phyloP scores from a whole-genome alignment of 2,113 vertebrate species.

The Larimichthys crocea region DNA sequence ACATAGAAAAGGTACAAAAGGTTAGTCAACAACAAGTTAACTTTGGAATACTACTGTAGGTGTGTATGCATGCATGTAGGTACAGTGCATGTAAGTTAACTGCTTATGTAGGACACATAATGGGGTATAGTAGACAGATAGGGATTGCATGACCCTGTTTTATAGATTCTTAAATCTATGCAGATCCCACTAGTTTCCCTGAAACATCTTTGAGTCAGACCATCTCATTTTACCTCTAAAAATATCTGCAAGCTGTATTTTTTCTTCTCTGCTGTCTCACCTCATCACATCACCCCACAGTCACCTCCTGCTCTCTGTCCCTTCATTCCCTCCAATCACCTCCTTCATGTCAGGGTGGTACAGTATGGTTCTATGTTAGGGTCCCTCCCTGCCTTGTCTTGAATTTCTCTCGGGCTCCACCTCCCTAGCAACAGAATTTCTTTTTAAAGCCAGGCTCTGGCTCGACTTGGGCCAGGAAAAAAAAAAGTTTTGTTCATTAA shows the following conservation, averaged over 20 bases:
- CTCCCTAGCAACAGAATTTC: background rate
- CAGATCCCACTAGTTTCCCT: background rate
- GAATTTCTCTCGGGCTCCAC: conserved; percentile 10
- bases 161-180: background rate
- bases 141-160: background rate
- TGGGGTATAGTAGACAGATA: background rate
- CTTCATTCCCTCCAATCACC: conserved; percentile 20
- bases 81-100: background rate
- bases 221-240: conserved; percentile 6
- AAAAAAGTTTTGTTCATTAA: background rate
- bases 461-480: conserved; percentile 15
- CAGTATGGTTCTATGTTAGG: conserved; percentile 7
- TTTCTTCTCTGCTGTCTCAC: background rate
- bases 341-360: background rate
- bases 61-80: background rate
- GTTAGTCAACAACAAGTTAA: background rate
- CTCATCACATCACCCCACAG: conserved; percentile 5
- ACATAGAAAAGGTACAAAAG: background rate
- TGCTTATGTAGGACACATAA: background rate
- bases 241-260: background rate
- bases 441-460: background rate
- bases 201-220: background rate
- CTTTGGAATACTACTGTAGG: background rate
- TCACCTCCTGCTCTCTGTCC: conserved; percentile 1
- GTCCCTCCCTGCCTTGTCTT: conserved; percentile 24